Evolutionary conservation across 2,888 invertebrate species (phyloP).

Genomic region (Hemaris fuciformis): DNA sequence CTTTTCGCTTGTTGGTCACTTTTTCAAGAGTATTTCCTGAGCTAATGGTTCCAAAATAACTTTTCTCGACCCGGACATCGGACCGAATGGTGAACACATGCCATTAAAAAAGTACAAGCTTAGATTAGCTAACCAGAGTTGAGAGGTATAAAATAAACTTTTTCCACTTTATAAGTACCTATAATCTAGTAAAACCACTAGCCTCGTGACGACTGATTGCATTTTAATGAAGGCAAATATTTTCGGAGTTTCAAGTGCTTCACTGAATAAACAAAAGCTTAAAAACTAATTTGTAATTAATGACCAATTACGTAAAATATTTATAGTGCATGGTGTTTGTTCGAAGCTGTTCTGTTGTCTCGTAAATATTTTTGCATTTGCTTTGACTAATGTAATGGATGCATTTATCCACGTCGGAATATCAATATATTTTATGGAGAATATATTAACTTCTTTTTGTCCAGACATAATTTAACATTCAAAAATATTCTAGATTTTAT

Average conservation of each 20-base stretch:
- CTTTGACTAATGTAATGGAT: not conserved
- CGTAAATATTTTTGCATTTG: conserved; percentile 7
- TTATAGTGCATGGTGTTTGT: conserved; percentile 9
- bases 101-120: too few species aligned
- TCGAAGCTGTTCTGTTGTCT: not conserved
- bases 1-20: too few species aligned
- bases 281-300: conserved; percentile 20
- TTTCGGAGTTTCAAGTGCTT: not conserved
- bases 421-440: not conserved
- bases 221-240: conserved; percentile 1
- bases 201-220: not conserved
- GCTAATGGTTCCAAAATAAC: too few species aligned
- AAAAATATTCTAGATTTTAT: not conserved
- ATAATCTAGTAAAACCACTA: not conserved
- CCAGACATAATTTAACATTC: not conserved
- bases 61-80: too few species aligned
- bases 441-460: not conserved
- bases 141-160: not conserved
- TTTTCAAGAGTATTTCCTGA: too few species aligned
- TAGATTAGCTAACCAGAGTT: too few species aligned
- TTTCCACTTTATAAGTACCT: not conserved
- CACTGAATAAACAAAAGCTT: conserved; percentile 15
- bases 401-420: conserved; percentile 7
- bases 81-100: too few species aligned
- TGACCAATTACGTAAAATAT: conserved; percentile 22